Base-by-base conservation (phyloP, 2,888 invertebrate genomes). In the Agriopis leucophaearia region DNA sequence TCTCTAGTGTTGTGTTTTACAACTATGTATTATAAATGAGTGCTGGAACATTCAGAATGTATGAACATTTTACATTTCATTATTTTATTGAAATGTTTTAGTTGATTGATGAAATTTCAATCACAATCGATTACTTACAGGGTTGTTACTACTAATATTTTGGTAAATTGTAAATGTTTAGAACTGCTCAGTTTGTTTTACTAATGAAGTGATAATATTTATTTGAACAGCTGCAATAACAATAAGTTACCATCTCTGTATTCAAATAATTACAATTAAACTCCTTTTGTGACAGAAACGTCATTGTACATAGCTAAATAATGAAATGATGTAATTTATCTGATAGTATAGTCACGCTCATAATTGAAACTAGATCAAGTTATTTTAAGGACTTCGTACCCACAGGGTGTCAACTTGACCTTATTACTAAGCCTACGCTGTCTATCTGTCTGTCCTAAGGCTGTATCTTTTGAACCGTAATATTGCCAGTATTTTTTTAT, bases 1-100 rank as follows among this genome's bases (percentile, higher is more conserved):
- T 66, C 62, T 51, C 40, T 13, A 16, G n/a, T 67, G 45, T 62
- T 66, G 51, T 40, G 51, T 64, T 59, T 68, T 60, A 68, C 50
- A 18, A 55, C 35, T 40, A 45, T n/a, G n/a, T n/a, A n/a, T 68
- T 68, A 50, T 42, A 45, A 50, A 55, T 60, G 48, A 63, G 55
- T 36, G 18, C 48, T 35, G n/a, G 58, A 50, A 59, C 47, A 47
- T 56, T 52, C 45, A 42, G 44, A 8, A 18, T 38, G 35, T 66
- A 45, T 27, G 57, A 52, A 62, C 51, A 57, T 51, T 38, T 12
- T n/a, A 36, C 6, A 38, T 10, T 54, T 50, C 45, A 47, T 58
- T 64, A 57, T 13, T 15, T 27, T 27, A 50, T 44, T 57, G 57
- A 13, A 42, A 47, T 63, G 38, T 9, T 27, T 45, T 12, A 15